Evolutionary conservation across 2,113 vertebrate genomes (phyloP).

Genomic region (Promerops cafer): DNA sequence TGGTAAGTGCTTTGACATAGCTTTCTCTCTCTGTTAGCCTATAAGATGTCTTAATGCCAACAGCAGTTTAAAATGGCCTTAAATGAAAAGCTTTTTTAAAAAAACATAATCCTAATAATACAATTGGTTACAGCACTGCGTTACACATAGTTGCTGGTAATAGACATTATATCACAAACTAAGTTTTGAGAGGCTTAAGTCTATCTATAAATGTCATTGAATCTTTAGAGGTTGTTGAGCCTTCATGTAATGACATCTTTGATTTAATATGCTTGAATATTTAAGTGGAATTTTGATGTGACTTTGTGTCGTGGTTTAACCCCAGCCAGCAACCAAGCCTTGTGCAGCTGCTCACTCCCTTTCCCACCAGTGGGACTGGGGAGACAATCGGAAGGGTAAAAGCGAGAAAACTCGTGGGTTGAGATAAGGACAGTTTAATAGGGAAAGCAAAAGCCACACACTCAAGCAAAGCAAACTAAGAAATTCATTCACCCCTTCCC

Average conservation of each 20-base stretch:
- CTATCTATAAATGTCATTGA: not conserved
- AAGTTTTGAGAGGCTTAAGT: not conserved
- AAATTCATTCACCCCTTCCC: not conserved
- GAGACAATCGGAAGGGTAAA: not conserved
- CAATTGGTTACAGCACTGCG: not conserved
- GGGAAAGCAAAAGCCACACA: not conserved
- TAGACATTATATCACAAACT: not conserved
- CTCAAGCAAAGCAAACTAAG: not conserved
- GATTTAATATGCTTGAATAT: not conserved
- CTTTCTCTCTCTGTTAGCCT: not conserved
- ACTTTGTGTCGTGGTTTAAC: not conserved
- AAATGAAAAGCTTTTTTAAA: not conserved
- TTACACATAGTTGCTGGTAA: not conserved
- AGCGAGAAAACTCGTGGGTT: not conserved
- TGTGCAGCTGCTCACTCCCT: not conserved
- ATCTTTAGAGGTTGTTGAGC: not conserved
- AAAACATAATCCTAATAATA: not conserved
- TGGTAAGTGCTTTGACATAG: constrained; percentile 76
- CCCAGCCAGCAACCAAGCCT: not conserved
- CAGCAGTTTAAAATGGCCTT: not conserved
- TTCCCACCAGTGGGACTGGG: not conserved
- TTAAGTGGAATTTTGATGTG: not conserved
- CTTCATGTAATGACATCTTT: not conserved
- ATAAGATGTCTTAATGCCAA: not conserved
- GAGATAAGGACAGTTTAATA: not conserved